Base-by-base conservation (phyloP, 2,888 invertebrate species). In the Heliconius cydno region DNA sequence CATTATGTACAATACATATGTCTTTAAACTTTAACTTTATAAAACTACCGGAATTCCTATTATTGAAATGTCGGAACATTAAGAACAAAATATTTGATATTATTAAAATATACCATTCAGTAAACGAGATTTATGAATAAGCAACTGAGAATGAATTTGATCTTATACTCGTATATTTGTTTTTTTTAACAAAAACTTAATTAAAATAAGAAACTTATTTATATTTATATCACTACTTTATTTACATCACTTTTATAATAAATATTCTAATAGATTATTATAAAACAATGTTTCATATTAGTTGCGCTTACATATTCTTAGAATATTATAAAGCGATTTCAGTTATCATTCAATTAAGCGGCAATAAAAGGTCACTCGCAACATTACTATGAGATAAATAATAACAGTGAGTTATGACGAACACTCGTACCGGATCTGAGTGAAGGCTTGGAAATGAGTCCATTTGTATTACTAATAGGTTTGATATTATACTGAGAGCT, bases 341-440 rank as follows among this genome's bases (percentile, higher is more conserved):
- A 60, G 74, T 71, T 79, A 77, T 75, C 46, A 38, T 52, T 72
- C 76, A 78, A 81, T 79, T 77, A 79, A 79, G 30, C 22, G 25
- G 71, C 25, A 68, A 76, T 80, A 78, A 80, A 81, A 80, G 81
- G 81, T 73, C 78, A 80, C 34, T 76, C 30, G 73, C 71, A 46
- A 76, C 66, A 81, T 79, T 38, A 65, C 76, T 34, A n/a, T 78
- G 46, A 76, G 76, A 78, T 76, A 74, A 65, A 66, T 77, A 76
- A 81, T 34, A 66, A n/a, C 73, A 22, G 28, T 25, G 67, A 66
- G 12, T 57, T 28, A 34, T 63, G 67, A 60, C 75, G 78, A 82
- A 82, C 79, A 81, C 79, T 75, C 71, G 76, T 80, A n/a, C 84
- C 84, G 84, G 84, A 84, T 82, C 84, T 84, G 30, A 76, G 68